These are phyloP conservation scores for Calephelis virginiensis DNA, from an alignment of 1,140 invertebrate genomes.

Conservation along the genomic window DNA sequence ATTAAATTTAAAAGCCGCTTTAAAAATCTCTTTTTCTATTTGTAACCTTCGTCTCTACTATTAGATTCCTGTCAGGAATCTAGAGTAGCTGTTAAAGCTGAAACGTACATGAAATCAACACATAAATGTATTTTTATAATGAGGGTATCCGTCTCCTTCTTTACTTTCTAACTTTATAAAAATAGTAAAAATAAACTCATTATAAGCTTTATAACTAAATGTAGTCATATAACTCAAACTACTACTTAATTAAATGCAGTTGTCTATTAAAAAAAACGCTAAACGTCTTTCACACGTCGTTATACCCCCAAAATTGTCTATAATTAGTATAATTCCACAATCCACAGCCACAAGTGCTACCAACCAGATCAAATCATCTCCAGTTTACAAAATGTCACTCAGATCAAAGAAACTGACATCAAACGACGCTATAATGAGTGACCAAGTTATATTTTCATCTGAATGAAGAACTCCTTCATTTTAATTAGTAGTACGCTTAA, in stretches of 20 bases:
- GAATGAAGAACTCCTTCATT: conserved; percentile 24
- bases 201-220: not conserved
- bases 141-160: no score
- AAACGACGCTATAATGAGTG: conserved; percentile 48
- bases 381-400: conserved; percentile 60
- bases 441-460: conserved; percentile 39
- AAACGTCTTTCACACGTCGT: conserved; percentile 41
- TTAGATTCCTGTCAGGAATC: no score
- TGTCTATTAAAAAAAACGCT: conserved; percentile 1
- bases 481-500: conserved; percentile 27
- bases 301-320: conserved; percentile 46
- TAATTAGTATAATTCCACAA: conserved; percentile 51
- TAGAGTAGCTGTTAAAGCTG: no score
- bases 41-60: no score
- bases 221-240: no score
- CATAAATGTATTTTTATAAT: no score
- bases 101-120: no score
- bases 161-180: no score
- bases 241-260: not conserved
- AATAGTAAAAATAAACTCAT: no score
- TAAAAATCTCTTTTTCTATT: no score
- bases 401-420: conserved; percentile 63
- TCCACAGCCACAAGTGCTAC: conserved; percentile 38
- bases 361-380: conserved; percentile 54
- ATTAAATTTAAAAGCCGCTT: no score